These are phyloP conservation scores for Girardia tigrina DNA, from an alignment of 2,888 invertebrate species.

Conservation along the genomic window DNA sequence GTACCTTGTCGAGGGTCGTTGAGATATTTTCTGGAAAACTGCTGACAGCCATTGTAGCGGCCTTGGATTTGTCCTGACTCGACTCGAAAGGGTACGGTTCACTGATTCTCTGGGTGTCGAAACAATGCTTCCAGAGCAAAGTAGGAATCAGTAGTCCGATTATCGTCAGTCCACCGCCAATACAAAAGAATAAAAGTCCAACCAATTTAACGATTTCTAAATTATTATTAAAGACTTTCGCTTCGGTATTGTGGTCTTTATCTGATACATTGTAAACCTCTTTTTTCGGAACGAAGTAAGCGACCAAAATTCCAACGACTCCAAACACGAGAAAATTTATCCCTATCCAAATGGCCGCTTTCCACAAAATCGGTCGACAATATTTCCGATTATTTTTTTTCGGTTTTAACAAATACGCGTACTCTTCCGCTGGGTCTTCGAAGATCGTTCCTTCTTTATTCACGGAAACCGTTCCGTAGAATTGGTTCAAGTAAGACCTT, in stretches of 20 bases:
- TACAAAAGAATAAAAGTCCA: slow-evolving; percentile 52
- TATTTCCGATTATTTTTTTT: slow-evolving; percentile 38
- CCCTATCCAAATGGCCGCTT: slow-evolving; percentile 51
- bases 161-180: slow-evolving; percentile 46
- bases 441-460: slow-evolving; percentile 40
- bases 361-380: slow-evolving; percentile 48
- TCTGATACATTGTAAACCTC: slow-evolving; percentile 46
- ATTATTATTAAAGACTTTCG: slow-evolving; percentile 51
- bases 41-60: not conserved
- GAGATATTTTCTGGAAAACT: not conserved
- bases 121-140: slow-evolving; percentile 24
- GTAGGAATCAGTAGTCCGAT: slow-evolving; percentile 30
- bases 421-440: slow-evolving; percentile 46
- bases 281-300: slow-evolving; percentile 51
- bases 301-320: slow-evolving; percentile 51
- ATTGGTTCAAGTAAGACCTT: slow-evolving; percentile 53
- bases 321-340: slow-evolving; percentile 52
- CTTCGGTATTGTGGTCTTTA: slow-evolving; percentile 48
- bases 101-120: not conserved
- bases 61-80: not conserved
- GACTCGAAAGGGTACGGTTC: not conserved
- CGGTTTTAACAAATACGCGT: slow-evolving; percentile 48
- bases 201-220: slow-evolving; percentile 52
- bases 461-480: slow-evolving; percentile 43
- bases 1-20: not conserved